Conservation (phyloP, 2,888 invertebrate genomes). For the Zele albiditarsus region DNA sequence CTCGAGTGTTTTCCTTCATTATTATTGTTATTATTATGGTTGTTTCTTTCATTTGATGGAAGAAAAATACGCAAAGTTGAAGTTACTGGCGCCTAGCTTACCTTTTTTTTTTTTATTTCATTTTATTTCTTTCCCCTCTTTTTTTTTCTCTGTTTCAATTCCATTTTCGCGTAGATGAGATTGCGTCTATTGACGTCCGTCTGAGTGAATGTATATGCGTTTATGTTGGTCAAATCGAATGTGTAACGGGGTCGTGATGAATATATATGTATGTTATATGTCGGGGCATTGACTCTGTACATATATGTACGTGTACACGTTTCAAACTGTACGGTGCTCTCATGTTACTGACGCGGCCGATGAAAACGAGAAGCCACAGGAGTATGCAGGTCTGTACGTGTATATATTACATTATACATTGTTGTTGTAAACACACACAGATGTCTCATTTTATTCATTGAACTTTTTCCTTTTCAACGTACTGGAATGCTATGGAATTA, state of each 20-base stretch:
- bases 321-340: slow-evolving; percentile 28
- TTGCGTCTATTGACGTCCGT: not conserved
- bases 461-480: not conserved
- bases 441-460: not conserved
- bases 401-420: slow-evolving; percentile 21
- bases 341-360: slow-evolving; percentile 32
- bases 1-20: not conserved
- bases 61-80: not conserved
- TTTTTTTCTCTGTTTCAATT: not conserved
- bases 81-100: not conserved
- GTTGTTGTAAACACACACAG: not conserved
- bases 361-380: slow-evolving; percentile 33
- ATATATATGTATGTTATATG: slow-evolving; percentile 1
- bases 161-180: not conserved
- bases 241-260: slow-evolving; percentile 36
- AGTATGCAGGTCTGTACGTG: slow-evolving; percentile 3
- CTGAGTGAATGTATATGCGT: not conserved
- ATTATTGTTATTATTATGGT: not conserved
- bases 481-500: no score
- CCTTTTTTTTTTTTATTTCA: not conserved
- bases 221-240: slow-evolving; percentile 12
- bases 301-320: slow-evolving; percentile 15
- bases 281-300: slow-evolving; percentile 34
- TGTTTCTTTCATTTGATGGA: not conserved
- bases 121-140: not conserved